Base-by-base conservation (phyloP, 2,113 vertebrate genomes). In the Micromys minutus region DNA sequence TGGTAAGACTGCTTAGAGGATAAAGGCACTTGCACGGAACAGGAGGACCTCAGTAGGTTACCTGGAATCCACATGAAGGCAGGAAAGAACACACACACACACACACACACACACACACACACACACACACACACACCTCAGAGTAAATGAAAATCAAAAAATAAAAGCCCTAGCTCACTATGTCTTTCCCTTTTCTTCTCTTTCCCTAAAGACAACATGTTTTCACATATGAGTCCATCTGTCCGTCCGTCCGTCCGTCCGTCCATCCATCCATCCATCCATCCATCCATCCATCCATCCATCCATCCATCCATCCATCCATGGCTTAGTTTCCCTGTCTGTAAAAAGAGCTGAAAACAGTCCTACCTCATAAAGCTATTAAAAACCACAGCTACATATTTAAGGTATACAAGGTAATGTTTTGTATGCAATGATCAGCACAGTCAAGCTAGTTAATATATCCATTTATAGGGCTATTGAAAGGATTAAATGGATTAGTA, bases 81-180 rank as follows among this genome's bases (percentile, higher is more conserved):
- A 36, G 39, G 83, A 65, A 19, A 47, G 9, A 65, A 36, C 39
- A 63, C 59, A 29, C 61, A 52, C 50, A 52, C 50, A 52, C 50
- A 52, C 50, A 52, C 50, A 52, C 50, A 52, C 50, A 52, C 50
- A 52, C 50, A 52, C 50, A 52, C 50, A 52, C 50, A 52, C 50
- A 52, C 50, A 52, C 50, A 67, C 61, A 67, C 36, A 22, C n/a
- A 83, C 13, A 83, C 2, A 63, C 57, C 7, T 9, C 26, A 65
- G 15, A 85, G 42, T 47, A 31, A 65, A 47, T 34, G 5, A 65
- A 47, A 63, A 63, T 59, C 15, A 80, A 24, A 39, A 57, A 80
- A 83, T 74, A 79, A 94, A 92, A 95, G 36, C 7, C 76, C 39
- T 94, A 76, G 12, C 15, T 47, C 63, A 57, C 15, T 67, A 85